Base-by-base conservation (phyloP, 1,140 invertebrate species). In the Drosophila mayri region DNA sequence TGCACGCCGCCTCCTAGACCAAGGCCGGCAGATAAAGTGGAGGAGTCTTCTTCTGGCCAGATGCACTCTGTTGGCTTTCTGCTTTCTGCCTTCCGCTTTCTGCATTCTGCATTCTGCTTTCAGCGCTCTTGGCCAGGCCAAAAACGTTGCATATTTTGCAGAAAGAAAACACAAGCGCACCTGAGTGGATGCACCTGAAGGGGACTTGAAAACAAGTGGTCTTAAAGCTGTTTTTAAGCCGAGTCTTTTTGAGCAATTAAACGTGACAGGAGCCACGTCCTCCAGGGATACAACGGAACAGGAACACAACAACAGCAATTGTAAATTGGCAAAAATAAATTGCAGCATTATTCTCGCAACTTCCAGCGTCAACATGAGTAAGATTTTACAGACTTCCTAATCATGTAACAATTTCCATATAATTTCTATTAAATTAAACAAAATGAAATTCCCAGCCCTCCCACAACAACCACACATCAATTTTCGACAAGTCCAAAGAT, bases 61-160 rank as follows among this genome's bases (percentile, higher is more conserved):
- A 32, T 57, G 47, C 54, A n/a, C 12, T 64, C 46, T 52, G 38
- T 32, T 44, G 60, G 59, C 58, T 67, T 38, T 60, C 61, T 18
- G 59, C 58, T 67, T 38, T 60, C 61, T 18, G 57, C 11, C 14
- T 30, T 20, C 25, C 9, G 40, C 10, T 12, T 43, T 59, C 12
- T 4, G 55, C 55, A 3, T 43, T 41, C 38, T 25, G 63, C 40
- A 4, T 10, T 35, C 22, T 58, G 20, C 30, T 37, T 28, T 49
- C 65, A 35, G 57, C 78, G 75, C 78, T 75, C 62, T 52, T 52
- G 54, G 54, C 25, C 62, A 66, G 49, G 50, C 47, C 43, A 50
- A 63, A 82, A 79, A 35, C 46, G 57, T 82, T 79, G 82, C 82
- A 76, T 82, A 87, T 84, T 82, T 66, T 72, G 37, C 30, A 44